A percentile compares a stretch with the other conserved stretches of the same genome.
These are phyloP conservation scores for Rhabdophis nuchalis DNA, from an alignment of 2,797 vertebrate species.

Conservation along the genomic window DNA sequence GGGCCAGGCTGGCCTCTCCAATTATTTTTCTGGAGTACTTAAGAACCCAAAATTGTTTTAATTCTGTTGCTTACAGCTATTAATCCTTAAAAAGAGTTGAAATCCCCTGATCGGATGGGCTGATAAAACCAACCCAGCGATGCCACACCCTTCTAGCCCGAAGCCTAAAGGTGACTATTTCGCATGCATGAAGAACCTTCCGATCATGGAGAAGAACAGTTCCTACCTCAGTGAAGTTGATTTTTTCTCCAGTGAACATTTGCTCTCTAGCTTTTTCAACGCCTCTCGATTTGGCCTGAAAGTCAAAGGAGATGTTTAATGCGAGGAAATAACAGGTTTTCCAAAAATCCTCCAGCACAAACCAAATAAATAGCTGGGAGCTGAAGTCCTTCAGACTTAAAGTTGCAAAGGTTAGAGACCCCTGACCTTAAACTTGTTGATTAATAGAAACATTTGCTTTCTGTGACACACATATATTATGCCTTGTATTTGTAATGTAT, in stretches of 20 bases:
- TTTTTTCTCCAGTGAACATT: conserved; percentile 93
- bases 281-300: conserved; percentile 87
- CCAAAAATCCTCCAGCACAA: conserved; percentile 5
- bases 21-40: not conserved
- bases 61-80: not conserved
- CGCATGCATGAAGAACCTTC: not conserved
- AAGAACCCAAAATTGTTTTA: not conserved
- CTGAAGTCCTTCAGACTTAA: no score
- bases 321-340: not conserved
- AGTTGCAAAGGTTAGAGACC: no score
- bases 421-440: no score
- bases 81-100: not conserved
- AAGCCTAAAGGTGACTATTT: not conserved
- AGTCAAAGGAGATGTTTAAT: conserved; percentile 39
- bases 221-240: conserved; percentile 95
- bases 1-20: not conserved
- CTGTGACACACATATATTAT: no score
- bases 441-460: no score
- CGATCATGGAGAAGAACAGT: conserved; percentile 12
- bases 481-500: no score
- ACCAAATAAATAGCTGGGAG: not conserved
- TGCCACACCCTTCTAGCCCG: not conserved
- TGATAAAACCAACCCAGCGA: not conserved
- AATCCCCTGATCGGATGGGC: not conserved
- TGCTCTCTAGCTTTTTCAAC: conserved; percentile 84